Evolutionary conservation across 1,140 invertebrate species (phyloP), one percentile per base, ranked within the genome.

Genomic region (Nymphalis io): DNA sequence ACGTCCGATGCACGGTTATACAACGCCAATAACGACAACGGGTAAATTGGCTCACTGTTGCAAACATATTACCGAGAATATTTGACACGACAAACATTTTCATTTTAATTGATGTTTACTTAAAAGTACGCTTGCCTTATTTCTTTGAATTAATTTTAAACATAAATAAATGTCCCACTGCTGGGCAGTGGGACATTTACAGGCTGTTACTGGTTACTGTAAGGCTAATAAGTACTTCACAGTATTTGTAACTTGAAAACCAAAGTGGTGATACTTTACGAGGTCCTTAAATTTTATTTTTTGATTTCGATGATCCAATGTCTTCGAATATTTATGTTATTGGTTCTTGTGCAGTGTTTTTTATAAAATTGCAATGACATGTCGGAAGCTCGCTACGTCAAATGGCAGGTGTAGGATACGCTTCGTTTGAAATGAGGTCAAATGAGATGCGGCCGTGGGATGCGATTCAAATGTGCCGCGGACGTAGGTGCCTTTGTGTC

Each of bases 341-440:
- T 55, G 51, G 23, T 27, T 6, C 10, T 21, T 53, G 42, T 63
- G 44, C 44, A 39, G 23, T 46, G 38, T 63, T 63, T n/a, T 55
- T 53, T 53, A 51, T 38, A n/a, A 53, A 63, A 63, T 57, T 40
- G 46, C 51, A 51, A 64, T 64, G 51, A 51, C 48, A 40, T 39
- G 51, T 57, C 62, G 62, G 62, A 64, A 64, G 62, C 38, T 39
- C 51, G 60, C 40, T 23, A 40, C 21, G 23, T 64, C 68, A 38
- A 44, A 66, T 72, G 74, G 68, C 80, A 83, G 79, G 80, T 83
- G 80, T 73, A 76, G 80, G 63, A 63, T 64, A 74, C 72, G 77
- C 70, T 78, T 70, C 75, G 75, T 75, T 80, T 78, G 72, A 74
- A 86, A 81, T 76, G 84, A 77, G 84, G 84, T 81, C 82, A 80